Percentiles rank a stretch among this genome's conserved stretches.
Evolutionary conservation across 2,113 vertebrate species (phyloP).

Genomic region (Laticauda colubrina): DNA sequence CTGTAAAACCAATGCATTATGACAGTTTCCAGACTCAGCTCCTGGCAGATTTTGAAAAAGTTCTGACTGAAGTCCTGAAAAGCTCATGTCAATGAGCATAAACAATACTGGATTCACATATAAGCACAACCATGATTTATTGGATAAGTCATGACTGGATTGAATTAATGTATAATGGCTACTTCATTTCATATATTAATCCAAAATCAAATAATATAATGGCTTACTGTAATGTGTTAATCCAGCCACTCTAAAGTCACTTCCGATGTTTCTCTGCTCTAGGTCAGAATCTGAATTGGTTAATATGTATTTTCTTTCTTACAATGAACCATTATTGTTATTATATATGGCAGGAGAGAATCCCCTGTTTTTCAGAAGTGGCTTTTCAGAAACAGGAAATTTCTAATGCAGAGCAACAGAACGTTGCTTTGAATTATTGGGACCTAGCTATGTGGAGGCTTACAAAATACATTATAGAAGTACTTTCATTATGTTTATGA

Average conservation of each 20-base stretch:
- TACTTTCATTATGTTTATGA: background rate
- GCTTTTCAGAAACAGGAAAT: background rate
- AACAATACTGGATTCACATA: background rate
- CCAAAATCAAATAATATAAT: background rate
- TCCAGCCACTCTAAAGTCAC: background rate
- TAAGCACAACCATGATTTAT: background rate
- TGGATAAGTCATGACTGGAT: background rate
- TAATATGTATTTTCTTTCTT: background rate
- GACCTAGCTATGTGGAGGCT: background rate
- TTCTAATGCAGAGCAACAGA: background rate
- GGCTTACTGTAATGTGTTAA: background rate
- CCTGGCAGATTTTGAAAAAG: background rate
- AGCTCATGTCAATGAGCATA: background rate
- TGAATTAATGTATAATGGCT: background rate
- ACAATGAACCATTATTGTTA: background rate
- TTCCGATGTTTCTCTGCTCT: background rate
- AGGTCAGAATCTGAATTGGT: background rate
- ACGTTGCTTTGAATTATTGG: background rate
- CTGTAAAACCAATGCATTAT: background rate
- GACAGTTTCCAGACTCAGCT: background rate
- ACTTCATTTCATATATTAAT: background rate
- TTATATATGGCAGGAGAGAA: background rate
- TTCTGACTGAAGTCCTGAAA: background rate
- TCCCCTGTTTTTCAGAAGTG: background rate
- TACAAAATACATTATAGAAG: background rate